Conservation (phyloP, 2,888 invertebrate genomes). For the Carterocephalus palaemon region DNA sequence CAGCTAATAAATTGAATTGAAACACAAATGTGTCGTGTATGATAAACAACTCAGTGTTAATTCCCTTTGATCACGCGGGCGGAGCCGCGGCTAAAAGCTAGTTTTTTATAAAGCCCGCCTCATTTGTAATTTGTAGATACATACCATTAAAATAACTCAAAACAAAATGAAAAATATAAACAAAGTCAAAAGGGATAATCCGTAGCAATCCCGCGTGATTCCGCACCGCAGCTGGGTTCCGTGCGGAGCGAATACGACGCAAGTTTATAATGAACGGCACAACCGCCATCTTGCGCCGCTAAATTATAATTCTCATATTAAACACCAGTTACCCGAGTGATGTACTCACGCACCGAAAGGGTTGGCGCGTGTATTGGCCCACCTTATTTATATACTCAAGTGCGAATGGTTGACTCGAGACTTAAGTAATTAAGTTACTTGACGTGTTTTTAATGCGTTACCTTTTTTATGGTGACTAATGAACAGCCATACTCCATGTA, state of each 20-base stretch:
- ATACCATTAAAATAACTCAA: too few relatives aligned
- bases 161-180: slow-evolving; percentile 12
- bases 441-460: background rate
- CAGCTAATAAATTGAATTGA: too few relatives aligned
- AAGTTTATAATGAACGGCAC: slow-evolving; percentile 37
- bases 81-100: too few relatives aligned
- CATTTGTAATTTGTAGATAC: too few relatives aligned
- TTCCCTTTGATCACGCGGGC: too few relatives aligned
- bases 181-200: slow-evolving; percentile 11
- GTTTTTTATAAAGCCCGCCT: too few relatives aligned
- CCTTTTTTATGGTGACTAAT: too few relatives aligned
- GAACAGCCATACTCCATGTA: too few relatives aligned
- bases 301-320: slow-evolving; percentile 58
- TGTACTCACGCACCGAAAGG: slow-evolving; percentile 14
- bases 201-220: slow-evolving; percentile 5
- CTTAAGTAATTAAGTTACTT: background rate
- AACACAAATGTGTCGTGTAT: too few relatives aligned
- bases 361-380: slow-evolving; percentile 10
- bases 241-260: slow-evolving; percentile 32
- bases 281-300: slow-evolving; percentile 38
- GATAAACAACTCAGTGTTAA: too few relatives aligned
- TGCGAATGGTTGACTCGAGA: too few relatives aligned
- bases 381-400: slow-evolving; percentile 7
- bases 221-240: slow-evolving; percentile 26
- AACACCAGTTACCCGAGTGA: slow-evolving; percentile 27